Evolutionary conservation across 2,888 invertebrate genomes (phyloP), one percentile per base, ranked within the genome.

Genomic region (Campoplex nolae): DNA sequence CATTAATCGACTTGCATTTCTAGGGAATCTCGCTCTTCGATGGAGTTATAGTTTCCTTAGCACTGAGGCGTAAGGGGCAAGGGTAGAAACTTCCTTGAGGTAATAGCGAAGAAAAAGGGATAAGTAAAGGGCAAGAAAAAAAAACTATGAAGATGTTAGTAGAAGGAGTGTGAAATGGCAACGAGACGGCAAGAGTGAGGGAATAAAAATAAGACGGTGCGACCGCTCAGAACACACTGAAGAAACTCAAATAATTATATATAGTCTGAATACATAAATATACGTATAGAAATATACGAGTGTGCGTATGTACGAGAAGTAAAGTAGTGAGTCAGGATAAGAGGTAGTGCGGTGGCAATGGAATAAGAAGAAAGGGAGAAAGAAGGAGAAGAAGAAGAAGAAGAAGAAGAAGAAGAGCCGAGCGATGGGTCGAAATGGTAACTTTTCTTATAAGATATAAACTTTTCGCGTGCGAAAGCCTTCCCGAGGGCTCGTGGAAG

Each of bases 371-470:
- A 81, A 87, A 88, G 70, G 76, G 83, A 85, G 68, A 65, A 78
- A 82, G 45, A 79, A 65, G 73, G 48, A 81, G 67, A 62, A 67
- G 78, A 80, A 67, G 77, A 65, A 75, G 71, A 73, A 77, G 85
- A 83, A 85, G 71, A 82, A 87, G 88, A 73, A 78, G 83, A 85
- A 89, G 91, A 90, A 91, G 91, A 91, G 90, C 86, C 84, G 89
- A 89, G 89, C 87, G 89, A 88, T 81, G 77, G 89, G 80, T 88
- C 89, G 89, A 89, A 90, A 89, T 90, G 90, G 90, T 93, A 93
- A 93, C 93, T 93, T 93, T 93, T 93, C 92, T 93, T 93, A 93
- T 93, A 91, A 93, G 93, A 93, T 91, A 91, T 91, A 92, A 92
- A 93, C 91, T 93, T 93, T 93, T 90, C 91, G 91, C 91, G 92